phyloP scores from a whole-genome alignment of 2,797 vertebrate genomes.

The Catharus ustulatus region DNA sequence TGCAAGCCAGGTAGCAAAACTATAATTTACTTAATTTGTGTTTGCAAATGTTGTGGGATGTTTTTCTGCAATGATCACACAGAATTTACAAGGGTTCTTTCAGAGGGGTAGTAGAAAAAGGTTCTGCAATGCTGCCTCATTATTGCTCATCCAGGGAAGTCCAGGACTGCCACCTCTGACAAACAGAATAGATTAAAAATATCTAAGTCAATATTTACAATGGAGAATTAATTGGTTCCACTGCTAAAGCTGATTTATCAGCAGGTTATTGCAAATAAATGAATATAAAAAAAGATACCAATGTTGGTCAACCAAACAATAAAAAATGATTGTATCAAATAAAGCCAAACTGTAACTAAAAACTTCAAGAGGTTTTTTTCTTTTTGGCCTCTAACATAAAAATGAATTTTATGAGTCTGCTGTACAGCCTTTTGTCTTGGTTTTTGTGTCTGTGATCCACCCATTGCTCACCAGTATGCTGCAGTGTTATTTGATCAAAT shows the following conservation, averaged over 20 bases:
- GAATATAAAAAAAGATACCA: neutral
- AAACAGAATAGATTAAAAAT: slow-evolving; percentile 13
- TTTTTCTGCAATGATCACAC: neutral
- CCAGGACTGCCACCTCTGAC: neutral
- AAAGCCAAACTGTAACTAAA: slow-evolving; percentile 16
- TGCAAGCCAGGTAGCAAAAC: neutral
- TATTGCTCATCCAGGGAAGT: neutral
- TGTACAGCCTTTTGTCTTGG: neutral
- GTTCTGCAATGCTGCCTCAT: neutral
- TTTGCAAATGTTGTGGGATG: neutral
- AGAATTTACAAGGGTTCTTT: neutral
- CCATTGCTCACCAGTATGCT: neutral
- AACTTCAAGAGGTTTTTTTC: neutral
- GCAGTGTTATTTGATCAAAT: neutral
- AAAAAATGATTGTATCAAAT: slow-evolving; percentile 7
- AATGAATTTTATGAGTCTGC: neutral
- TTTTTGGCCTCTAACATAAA: neutral
- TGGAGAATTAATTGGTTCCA: slow-evolving; percentile 22
- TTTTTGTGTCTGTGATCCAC: neutral
- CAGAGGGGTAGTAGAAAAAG: neutral
- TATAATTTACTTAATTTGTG: neutral
- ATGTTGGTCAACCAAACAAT: neutral
- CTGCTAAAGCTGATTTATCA: slow-evolving; percentile 23
- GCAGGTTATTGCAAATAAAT: neutral
- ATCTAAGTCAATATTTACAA: slow-evolving; percentile 27